Percentiles rank a stretch among this genome's conserved stretches.
Evolutionary conservation across 2,113 vertebrate species (phyloP).

Genomic region (Nestor notabilis): DNA sequence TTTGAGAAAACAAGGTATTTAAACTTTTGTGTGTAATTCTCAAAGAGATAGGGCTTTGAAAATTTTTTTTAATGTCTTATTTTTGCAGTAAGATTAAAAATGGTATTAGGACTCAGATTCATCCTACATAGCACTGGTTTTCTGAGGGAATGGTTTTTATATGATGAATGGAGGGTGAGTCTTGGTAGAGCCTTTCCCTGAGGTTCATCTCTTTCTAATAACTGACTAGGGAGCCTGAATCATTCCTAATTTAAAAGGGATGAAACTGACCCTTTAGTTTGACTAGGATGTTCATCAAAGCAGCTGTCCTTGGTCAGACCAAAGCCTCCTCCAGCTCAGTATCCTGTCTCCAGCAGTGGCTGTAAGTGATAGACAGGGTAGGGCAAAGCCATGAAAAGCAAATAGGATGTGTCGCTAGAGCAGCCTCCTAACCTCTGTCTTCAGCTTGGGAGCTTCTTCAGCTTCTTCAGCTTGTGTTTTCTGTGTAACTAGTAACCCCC

Average conservation of each 20-base stretch:
- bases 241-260: neutral
- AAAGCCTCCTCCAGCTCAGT: neutral
- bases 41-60: neutral
- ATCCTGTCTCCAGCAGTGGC: constrained; percentile 9
- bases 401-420: neutral
- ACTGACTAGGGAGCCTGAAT: neutral
- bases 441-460: neutral
- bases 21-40: neutral
- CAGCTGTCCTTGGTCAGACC: neutral
- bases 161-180: neutral
- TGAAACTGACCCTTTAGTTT: neutral
- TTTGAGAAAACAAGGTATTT: neutral
- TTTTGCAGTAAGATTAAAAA: neutral
- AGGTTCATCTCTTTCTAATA: neutral
- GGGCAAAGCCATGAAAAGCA: constrained; percentile 17
- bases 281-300: neutral
- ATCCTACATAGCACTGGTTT: neutral
- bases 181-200: accelerated
- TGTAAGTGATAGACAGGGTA: neutral
- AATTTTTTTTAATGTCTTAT: neutral
- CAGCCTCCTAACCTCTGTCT: neutral
- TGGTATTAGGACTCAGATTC: neutral
- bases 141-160: neutral
- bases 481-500: neutral
- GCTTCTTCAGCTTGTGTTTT: neutral